phyloP scores from a whole-genome alignment of 2,113 vertebrate species.

The Rhinopithecus roxellana region DNA sequence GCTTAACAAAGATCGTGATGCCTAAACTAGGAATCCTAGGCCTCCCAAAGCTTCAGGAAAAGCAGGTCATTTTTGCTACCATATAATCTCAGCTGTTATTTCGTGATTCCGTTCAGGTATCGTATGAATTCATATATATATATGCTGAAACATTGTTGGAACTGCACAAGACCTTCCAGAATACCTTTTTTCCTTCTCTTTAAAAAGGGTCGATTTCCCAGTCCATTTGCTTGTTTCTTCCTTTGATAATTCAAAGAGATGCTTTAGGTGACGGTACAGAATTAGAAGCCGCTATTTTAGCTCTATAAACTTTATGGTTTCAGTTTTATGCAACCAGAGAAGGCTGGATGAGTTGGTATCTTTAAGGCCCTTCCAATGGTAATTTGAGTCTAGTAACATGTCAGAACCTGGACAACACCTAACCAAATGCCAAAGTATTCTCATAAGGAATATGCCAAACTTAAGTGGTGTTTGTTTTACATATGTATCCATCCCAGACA shows the following conservation, averaged over 20 bases:
- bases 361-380: not conserved
- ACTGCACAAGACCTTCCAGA: not conserved
- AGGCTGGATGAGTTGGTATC: not conserved
- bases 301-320: not conserved
- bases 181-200: not conserved
- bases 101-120: not conserved
- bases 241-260: not conserved
- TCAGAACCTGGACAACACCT: not conserved
- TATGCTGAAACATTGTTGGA: not conserved
- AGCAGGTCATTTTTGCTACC: not conserved
- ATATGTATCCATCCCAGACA: not conserved
- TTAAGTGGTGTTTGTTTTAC: not conserved
- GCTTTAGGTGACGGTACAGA: not conserved
- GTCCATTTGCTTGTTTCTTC: not conserved
- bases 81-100: not conserved
- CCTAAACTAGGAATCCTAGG: not conserved
- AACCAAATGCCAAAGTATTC: not conserved
- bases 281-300: not conserved
- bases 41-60: not conserved
- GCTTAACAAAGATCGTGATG: not conserved
- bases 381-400: not conserved
- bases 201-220: not conserved
- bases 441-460: not conserved
- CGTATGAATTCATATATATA: not conserved
- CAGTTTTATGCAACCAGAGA: not conserved